Conservation (phyloP, 2,113 vertebrate species). For the Rhadina sibilatrix region DNA sequence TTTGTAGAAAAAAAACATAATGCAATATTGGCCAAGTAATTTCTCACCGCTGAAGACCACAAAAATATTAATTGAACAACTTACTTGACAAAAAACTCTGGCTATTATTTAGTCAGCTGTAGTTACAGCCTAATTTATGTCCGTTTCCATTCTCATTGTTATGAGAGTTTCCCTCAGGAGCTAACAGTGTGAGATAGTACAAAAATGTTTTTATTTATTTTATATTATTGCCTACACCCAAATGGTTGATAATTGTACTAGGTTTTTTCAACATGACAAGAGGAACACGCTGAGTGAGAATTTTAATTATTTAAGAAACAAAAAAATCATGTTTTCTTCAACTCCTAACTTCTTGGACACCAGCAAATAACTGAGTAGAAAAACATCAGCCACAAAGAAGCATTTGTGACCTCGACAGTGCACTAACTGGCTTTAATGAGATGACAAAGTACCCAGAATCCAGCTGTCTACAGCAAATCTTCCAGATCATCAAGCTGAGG, state of each 20-base stretch:
- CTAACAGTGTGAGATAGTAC: constrained; percentile 25
- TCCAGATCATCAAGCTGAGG: background rate
- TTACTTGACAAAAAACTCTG: background rate
- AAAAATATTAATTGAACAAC: constrained; percentile 35
- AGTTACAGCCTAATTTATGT: constrained; percentile 35
- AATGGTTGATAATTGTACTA: background rate
- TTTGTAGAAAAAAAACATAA: background rate
- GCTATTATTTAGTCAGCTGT: constrained; percentile 46
- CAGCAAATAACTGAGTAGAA: background rate
- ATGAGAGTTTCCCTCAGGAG: constrained; percentile 3
- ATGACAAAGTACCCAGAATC: background rate
- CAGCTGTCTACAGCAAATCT: background rate
- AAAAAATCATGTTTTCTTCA: background rate
- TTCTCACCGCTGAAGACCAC: background rate
- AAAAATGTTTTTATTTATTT: constrained; percentile 23
- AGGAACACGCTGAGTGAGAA: background rate
- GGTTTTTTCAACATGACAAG: background rate
- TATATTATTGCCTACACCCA: background rate
- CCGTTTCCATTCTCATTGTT: background rate
- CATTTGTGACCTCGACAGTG: background rate
- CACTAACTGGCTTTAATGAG: background rate
- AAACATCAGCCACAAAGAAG: background rate
- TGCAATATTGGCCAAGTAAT: background rate
- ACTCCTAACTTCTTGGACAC: background rate
- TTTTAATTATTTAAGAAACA: constrained; percentile 4